A percentile compares a stretch with the other conserved stretches of the same genome.
Evolutionary conservation across 2,113 vertebrate species (phyloP).

Genomic region (Prunella fulvescens): DNA sequence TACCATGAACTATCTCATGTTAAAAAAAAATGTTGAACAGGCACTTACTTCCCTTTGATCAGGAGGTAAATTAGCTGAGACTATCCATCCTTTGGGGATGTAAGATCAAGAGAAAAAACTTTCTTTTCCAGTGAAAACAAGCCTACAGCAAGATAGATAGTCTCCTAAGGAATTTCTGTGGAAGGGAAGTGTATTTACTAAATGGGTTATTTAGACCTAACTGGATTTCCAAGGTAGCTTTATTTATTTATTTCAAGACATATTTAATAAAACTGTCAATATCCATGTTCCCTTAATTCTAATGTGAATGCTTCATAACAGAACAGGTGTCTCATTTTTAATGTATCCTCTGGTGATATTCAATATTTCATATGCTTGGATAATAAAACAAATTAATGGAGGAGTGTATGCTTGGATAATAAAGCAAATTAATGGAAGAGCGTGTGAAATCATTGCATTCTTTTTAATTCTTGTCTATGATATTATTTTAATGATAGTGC

Average conservation of each 20-base stretch:
- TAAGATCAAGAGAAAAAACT: neutral
- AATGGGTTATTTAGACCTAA: neutral
- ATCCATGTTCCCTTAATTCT: neutral
- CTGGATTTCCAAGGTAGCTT: neutral
- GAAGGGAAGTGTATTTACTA: neutral
- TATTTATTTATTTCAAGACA: neutral
- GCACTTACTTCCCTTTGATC: neutral
- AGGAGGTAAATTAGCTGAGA: neutral
- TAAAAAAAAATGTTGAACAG: neutral
- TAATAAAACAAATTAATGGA: neutral
- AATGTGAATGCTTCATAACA: neutral
- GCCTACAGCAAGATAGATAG: neutral
- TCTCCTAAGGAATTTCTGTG: neutral
- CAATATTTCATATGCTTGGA: neutral
- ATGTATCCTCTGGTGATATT: neutral
- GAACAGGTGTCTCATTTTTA: neutral
- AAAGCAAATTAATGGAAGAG: fast-evolving
- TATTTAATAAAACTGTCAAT: neutral
- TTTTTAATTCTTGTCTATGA: neutral
- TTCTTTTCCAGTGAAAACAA: neutral
- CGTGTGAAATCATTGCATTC: neutral
- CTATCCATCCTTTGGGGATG: neutral
- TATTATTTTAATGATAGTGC: neutral
- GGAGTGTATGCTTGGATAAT: neutral
- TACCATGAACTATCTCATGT: neutral